Evolutionary conservation across 2,797 vertebrate species (phyloP).

Genomic region (Sciaenops ocellatus): DNA sequence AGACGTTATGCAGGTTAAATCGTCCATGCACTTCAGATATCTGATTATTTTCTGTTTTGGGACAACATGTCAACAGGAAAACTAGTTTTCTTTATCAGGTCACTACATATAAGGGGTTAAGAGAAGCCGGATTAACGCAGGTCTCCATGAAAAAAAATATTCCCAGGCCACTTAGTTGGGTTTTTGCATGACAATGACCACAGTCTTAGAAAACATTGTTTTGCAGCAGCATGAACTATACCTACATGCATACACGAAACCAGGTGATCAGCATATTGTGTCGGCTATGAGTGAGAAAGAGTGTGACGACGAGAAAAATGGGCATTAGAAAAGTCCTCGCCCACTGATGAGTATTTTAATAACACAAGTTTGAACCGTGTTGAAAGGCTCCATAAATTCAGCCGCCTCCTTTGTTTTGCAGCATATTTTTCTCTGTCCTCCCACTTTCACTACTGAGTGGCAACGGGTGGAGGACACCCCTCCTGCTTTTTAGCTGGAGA

Average conservation of each 20-base stretch:
- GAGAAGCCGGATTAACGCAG: background rate
- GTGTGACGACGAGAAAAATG: background rate
- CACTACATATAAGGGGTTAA: background rate
- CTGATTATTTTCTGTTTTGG: background rate
- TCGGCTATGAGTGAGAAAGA: background rate
- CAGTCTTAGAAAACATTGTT: background rate
- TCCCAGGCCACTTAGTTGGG: too few species aligned
- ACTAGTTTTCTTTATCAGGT: background rate
- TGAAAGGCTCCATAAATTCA: slow-evolving; percentile 1
- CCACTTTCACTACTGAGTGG: slow-evolving; percentile 2
- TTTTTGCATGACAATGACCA: background rate
- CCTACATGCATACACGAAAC: background rate
- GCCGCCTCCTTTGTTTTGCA: background rate
- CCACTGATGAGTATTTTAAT: background rate
- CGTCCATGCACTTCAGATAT: background rate
- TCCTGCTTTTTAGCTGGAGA: slow-evolving; percentile 5
- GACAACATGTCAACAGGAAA: background rate
- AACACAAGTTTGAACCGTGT: background rate
- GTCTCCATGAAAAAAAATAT: too few species aligned
- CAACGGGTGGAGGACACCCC: background rate
- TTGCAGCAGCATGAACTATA: background rate
- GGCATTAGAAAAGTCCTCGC: background rate
- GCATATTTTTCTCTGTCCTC: background rate
- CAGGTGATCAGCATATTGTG: background rate
- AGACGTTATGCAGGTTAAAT: background rate